Evolutionary conservation across 1,140 invertebrate genomes (phyloP).

Genomic region (Drosophila guanche): DNA sequence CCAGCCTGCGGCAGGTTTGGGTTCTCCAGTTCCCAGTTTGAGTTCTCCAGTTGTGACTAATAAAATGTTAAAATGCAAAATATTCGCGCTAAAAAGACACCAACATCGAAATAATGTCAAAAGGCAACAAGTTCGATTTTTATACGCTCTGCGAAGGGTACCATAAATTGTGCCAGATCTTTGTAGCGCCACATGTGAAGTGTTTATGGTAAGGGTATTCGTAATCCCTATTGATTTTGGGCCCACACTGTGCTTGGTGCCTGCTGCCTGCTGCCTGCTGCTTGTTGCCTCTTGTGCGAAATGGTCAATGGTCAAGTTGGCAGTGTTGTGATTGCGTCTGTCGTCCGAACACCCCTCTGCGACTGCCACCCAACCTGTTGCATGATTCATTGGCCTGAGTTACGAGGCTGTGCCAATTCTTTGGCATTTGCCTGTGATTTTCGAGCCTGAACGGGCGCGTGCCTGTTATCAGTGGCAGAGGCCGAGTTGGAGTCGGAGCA

Average conservation of each 20-base stretch:
- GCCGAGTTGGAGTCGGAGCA: neutral
- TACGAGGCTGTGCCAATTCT: conserved; percentile 74
- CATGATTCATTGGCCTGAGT: conserved; percentile 75
- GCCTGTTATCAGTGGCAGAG: conserved; percentile 64
- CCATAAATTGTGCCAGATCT: too few species aligned
- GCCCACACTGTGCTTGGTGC: conserved; percentile 65
- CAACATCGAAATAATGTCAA: conserved; percentile 69
- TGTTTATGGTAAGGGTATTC: neutral
- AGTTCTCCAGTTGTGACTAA: conserved; percentile 66
- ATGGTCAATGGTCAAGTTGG: conserved; percentile 75
- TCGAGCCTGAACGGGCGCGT: conserved; percentile 43
- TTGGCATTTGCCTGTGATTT: conserved; percentile 58
- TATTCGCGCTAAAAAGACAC: conserved; percentile 65
- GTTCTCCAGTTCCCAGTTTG: conserved; percentile 28
- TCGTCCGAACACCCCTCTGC: conserved; percentile 9
- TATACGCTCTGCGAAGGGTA: too few species aligned
- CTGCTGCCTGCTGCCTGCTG: conserved; percentile 12
- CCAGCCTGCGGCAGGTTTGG: conserved; percentile 48
- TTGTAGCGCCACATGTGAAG: too few species aligned
- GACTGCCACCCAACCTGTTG: conserved; percentile 38
- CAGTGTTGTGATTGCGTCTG: conserved; percentile 69
- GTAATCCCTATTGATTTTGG: conserved; percentile 50
- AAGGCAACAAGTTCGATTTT: conserved; percentile 65
- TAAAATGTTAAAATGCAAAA: conserved; percentile 83
- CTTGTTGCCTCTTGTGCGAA: conserved; percentile 37